Conservation (phyloP, 2,888 invertebrate genomes). For the Apotomis capreana region DNA sequence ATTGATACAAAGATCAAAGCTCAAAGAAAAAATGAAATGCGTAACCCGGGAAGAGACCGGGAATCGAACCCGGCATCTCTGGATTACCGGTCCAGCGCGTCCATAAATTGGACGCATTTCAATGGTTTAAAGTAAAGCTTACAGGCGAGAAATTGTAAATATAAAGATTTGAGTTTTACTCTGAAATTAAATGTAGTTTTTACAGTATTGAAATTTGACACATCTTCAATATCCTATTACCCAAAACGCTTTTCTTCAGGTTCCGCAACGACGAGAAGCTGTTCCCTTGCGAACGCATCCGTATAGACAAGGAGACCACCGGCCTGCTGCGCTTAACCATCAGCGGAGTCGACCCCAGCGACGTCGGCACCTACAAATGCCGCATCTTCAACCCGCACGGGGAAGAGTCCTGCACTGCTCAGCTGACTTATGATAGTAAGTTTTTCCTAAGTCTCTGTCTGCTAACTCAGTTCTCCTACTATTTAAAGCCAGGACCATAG, state of each 20-base stretch:
- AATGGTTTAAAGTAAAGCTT: no score
- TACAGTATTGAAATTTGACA: background rate
- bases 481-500: no score
- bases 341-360: slow-evolving; percentile 89
- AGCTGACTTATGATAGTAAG: slow-evolving; percentile 91
- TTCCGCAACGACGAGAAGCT: slow-evolving; percentile 91
- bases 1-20: no score
- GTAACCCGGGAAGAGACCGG: no score
- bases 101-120: no score
- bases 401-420: slow-evolving; percentile 90
- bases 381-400: slow-evolving; percentile 93
- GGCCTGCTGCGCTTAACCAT: slow-evolving; percentile 93
- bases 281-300: slow-evolving; percentile 91
- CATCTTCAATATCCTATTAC: background rate
- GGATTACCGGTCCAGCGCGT: no score
- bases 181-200: no score
- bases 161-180: no score
- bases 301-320: slow-evolving; percentile 91
- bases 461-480: no score
- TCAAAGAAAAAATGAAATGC: no score
- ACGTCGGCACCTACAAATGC: slow-evolving; percentile 93
- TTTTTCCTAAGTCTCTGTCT: slow-evolving; percentile 37
- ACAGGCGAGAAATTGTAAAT: no score
- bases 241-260: slow-evolving; percentile 52
- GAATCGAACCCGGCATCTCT: no score